Conservation (phyloP, 2,797 vertebrate species). For the Myotis findleyi region DNA sequence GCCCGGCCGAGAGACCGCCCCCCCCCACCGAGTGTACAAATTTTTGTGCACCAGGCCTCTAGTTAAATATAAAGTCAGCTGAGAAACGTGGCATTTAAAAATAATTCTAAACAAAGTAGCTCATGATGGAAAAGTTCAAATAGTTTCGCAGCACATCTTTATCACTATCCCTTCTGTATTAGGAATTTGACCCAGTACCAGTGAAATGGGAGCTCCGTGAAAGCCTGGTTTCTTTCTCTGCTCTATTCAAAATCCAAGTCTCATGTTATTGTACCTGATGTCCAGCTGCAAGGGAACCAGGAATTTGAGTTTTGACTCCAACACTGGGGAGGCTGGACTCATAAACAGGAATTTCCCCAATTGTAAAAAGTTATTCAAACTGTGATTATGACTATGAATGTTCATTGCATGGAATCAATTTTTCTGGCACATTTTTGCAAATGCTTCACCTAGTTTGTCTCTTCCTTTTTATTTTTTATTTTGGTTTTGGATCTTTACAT, state of each 20-base stretch:
- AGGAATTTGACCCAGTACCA: background rate
- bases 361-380: background rate
- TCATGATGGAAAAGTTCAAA: no score
- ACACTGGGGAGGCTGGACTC: background rate
- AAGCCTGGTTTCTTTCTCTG: background rate
- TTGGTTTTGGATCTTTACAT: background rate
- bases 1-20: no score
- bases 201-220: background rate
- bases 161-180: background rate
- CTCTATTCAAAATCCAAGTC: background rate
- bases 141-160: background rate
- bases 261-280: background rate
- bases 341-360: background rate
- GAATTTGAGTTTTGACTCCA: slow-evolving; percentile 10
- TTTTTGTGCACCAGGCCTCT: no score
- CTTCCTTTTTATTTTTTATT: background rate
- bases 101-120: no score
- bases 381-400: background rate
- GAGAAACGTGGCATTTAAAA: no score
- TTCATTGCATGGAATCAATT: background rate
- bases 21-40: no score
- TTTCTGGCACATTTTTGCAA: background rate
- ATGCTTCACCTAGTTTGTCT: background rate
- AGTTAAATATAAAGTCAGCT: no score
- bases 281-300: background rate